phyloP scores from a whole-genome alignment of 2,797 vertebrate genomes.

The Acanthurus tractus region DNA sequence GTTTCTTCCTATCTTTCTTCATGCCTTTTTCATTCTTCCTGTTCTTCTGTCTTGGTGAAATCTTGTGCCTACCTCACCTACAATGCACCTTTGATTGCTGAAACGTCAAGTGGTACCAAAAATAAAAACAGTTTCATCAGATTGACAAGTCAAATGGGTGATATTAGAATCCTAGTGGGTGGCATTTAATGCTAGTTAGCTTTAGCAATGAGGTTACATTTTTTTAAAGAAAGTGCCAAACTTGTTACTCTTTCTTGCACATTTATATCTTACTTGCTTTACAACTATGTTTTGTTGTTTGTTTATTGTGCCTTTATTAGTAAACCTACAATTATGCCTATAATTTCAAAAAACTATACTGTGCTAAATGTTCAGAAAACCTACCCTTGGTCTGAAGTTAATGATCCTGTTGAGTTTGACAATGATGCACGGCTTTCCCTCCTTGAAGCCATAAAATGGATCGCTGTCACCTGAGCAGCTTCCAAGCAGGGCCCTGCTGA shows the following conservation, averaged over 20 bases:
- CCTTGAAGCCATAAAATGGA: conserved; percentile 84
- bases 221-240: neutral
- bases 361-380: conserved; percentile 36
- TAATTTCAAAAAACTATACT: neutral
- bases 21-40: neutral
- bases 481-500: conserved; percentile 84
- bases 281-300: neutral
- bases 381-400: conserved; percentile 91
- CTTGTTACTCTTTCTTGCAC: neutral
- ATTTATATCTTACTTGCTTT: neutral
- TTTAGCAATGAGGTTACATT: neutral
- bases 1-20: neutral
- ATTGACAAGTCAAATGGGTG: neutral
- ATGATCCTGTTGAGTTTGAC: conserved; percentile 97
- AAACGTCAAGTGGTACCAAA: neutral
- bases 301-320: neutral
- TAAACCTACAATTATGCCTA: neutral
- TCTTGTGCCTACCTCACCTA: neutral
- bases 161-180: neutral
- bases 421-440: conserved; percentile 92
- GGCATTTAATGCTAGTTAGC: neutral
- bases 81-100: neutral
- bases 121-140: neutral
- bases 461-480: conserved; percentile 88
- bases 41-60: neutral